Evolutionary conservation across 2,888 invertebrate species (phyloP), one percentile per base, ranked within the genome.

Genomic region (Protonemura montana): DNA sequence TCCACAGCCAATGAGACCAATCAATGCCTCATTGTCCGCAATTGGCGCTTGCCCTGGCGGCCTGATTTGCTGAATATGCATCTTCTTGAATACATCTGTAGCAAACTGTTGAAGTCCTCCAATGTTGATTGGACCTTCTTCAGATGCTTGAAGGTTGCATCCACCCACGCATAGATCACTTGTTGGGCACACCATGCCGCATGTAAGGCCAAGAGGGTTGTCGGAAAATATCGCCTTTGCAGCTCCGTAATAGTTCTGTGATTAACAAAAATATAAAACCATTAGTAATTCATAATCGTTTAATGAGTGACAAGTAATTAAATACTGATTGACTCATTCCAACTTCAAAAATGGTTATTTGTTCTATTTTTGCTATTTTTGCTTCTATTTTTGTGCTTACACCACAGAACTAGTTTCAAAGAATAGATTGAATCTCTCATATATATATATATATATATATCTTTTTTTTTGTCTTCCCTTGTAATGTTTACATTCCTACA

Each of bases 111-210:
- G 99, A 59, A 99, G 93, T 0, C 99, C 99, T 0, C 99, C 99
- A 89, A 99, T 99, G 90, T 99, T 99, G 89, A 99, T 99, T 0
- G 99, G 96, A 0, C 99, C 99, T 91, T 99, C 99, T 91, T 99
- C 99, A 13, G 96, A 95, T 0, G 98, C 99, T 90, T 97, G 96
- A 13, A 99, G 93, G 92, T 99, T 99, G 91, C 99, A 99, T 0
- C 98, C 98, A 0, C 99, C 99, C 0, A 99, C 99, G 91, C 99
- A 99, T 0, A 99, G 94, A 91, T 99, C 99, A 90, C 98, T 98
- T 0, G 99, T 99, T 0, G 99, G 99, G 89, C 99, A 99, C 28
- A 99, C 99, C 99, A 99, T 99, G 30, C 98, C 98, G 89, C 98
- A 98, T 0, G 98, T 97, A 0, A 98, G 93, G 0, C 98, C 99